Evolutionary conservation across 2,888 invertebrate genomes (phyloP).

Genomic region (Pinctada fucata): DNA sequence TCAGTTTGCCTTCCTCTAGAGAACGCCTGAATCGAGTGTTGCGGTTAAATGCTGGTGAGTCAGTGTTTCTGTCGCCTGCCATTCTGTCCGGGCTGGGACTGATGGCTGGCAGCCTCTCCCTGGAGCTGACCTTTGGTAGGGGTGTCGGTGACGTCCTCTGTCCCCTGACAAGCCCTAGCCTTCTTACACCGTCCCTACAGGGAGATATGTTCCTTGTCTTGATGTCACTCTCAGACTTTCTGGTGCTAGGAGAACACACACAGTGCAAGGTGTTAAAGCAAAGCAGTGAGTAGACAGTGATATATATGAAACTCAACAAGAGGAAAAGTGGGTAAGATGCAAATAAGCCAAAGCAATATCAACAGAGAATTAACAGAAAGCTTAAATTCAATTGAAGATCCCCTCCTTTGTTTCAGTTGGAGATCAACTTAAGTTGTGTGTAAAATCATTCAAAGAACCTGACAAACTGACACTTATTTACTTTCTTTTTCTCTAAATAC

Average conservation of each 20-base stretch:
- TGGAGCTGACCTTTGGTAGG: conserved; percentile 48
- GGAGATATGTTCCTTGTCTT: conserved; percentile 14
- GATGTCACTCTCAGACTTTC: conserved; percentile 13
- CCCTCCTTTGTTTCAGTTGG: too few species aligned
- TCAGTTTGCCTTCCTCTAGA: conserved; percentile 32
- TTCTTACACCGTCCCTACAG: conserved; percentile 47
- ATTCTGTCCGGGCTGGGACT: conserved; percentile 58
- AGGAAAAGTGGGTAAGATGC: not conserved
- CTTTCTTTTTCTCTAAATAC: too few species aligned
- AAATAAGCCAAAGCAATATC: too few species aligned
- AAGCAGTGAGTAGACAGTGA: not conserved
- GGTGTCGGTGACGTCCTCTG: conserved; percentile 52
- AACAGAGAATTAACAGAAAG: not conserved
- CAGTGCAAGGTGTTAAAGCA: not conserved
- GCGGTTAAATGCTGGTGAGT: conserved; percentile 38
- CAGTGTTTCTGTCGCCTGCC: conserved; percentile 42
- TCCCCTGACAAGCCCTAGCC: conserved; percentile 50
- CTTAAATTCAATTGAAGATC: too few species aligned
- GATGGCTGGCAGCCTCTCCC: conserved; percentile 54
- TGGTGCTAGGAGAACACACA: conserved; percentile 12
- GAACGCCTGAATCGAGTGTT: conserved; percentile 40
- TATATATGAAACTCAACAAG: not conserved
- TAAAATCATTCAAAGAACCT: too few species aligned
- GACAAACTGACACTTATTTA: too few species aligned
- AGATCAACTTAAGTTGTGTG: too few species aligned